A percentile compares a stretch with the other conserved stretches of the same genome.
phyloP scores from a whole-genome alignment of 2,888 invertebrate genomes.

The Piscicola geometra region DNA sequence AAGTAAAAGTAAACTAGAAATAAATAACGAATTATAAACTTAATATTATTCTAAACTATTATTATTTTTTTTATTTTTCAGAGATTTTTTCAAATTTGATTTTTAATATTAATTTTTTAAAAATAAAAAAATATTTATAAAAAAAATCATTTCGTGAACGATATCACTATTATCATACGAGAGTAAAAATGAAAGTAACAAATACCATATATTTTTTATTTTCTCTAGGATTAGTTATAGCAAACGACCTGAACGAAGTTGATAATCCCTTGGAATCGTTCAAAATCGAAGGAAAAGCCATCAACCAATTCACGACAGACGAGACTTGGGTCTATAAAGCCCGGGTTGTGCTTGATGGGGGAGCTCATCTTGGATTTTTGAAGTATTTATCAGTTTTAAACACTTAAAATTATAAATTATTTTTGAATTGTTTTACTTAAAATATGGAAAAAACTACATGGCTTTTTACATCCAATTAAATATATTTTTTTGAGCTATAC shows the following conservation, averaged over 20 bases:
- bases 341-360: slow-evolving; percentile 72
- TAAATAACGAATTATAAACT: too few relatives aligned
- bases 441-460: not conserved
- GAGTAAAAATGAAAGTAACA: not conserved
- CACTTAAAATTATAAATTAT: too few relatives aligned
- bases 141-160: not conserved
- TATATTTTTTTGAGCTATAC: slow-evolving; percentile 6
- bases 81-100: not conserved
- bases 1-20: not conserved
- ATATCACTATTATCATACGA: not conserved
- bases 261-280: slow-evolving; percentile 5
- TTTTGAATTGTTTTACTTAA: too few relatives aligned
- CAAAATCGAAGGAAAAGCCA: slow-evolving; percentile 50
- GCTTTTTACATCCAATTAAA: not conserved
- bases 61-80: not conserved
- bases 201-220: not conserved
- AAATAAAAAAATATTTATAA: not conserved
- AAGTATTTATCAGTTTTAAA: too few relatives aligned
- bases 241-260: not conserved
- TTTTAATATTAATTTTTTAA: not conserved
- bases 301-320: slow-evolving; percentile 49
- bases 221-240: not conserved
- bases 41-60: too few relatives aligned
- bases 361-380: slow-evolving; percentile 79
- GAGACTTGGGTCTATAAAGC: slow-evolving; percentile 53